A percentile compares a stretch with the other conserved stretches of the same genome.
phyloP scores from a whole-genome alignment of 2,888 invertebrate species.

The Drosophila mayaguana region DNA sequence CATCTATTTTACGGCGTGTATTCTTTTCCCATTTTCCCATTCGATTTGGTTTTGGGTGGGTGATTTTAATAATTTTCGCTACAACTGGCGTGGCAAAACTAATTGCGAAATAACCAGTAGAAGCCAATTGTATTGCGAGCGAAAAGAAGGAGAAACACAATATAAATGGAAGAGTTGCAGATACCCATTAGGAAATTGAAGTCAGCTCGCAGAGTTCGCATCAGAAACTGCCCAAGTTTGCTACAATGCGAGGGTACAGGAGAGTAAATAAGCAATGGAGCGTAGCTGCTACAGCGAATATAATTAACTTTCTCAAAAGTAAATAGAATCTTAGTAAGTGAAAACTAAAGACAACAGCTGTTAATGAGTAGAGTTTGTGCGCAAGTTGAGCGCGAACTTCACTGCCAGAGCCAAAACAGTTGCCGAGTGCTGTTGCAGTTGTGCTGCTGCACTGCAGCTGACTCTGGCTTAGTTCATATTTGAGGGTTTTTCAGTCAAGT shows the following conservation, averaged over 20 bases:
- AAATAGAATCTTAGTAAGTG: conserved; percentile 64
- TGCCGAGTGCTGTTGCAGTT: conserved; percentile 16
- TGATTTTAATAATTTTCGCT: conserved; percentile 44
- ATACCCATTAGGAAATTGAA: neutral
- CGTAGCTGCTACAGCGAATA: conserved; percentile 43
- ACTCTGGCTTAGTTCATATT: conserved; percentile 67
- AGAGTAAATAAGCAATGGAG: neutral
- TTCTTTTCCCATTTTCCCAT: neutral
- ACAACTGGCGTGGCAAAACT: conserved; percentile 37
- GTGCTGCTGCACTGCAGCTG: conserved; percentile 13
- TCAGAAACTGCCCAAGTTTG: neutral
- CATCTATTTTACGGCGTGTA: conserved; percentile 13
- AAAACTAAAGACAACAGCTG: conserved; percentile 74
- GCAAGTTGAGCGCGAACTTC: conserved; percentile 37
- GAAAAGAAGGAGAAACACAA: conserved; percentile 1
- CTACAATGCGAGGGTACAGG: neutral
- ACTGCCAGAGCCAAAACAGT: conserved; percentile 13
- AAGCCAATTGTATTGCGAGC: conserved; percentile 29
- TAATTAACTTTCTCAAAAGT: conserved; percentile 75
- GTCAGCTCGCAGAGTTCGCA: neutral
- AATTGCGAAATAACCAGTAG: conserved; percentile 54
- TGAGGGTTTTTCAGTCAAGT: conserved; percentile 48
- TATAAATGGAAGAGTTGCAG: neutral
- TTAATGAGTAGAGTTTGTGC: conserved; percentile 68
- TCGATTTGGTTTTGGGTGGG: neutral